These are phyloP conservation scores for Crocodylus rhombifer DNA, from an alignment of 2,797 vertebrate species.

Conservation along the genomic window DNA sequence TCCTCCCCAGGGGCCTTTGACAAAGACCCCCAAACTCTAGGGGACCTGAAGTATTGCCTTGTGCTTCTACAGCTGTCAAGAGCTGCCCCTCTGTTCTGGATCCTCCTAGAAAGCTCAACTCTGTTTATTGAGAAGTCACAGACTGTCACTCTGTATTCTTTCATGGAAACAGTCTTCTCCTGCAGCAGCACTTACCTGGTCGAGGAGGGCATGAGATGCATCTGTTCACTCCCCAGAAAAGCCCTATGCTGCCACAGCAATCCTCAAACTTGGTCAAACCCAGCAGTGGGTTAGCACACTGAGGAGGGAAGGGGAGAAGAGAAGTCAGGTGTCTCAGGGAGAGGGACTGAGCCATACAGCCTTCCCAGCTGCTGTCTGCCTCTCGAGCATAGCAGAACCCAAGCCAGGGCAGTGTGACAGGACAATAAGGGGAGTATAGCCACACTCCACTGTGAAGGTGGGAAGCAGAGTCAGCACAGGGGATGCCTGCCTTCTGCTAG, in stretches of 20 bases:
- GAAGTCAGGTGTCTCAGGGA: neutral
- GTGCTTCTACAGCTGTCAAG: fast-evolving
- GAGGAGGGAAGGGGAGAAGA: conserved; percentile 49
- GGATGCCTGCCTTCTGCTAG: neutral
- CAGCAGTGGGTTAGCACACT: conserved; percentile 92
- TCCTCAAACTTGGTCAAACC: conserved; percentile 93
- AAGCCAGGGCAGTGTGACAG: neutral
- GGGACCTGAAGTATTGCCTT: fast-evolving
- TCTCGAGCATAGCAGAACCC: neutral
- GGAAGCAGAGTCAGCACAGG: neutral
- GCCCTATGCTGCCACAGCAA: conserved; percentile 94
- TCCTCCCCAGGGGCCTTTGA: neutral
- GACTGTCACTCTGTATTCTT: neutral
- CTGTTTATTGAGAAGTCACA: fast-evolving
- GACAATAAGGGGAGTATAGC: neutral
- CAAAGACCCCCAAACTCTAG: neutral
- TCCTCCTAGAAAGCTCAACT: neutral
- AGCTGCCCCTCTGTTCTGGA: neutral
- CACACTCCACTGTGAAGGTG: neutral
- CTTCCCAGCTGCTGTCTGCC: neutral
- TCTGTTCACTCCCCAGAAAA: conserved; percentile 91
- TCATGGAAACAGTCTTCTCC: neutral
- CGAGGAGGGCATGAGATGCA: conserved; percentile 89
- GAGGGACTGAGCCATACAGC: fast-evolving
- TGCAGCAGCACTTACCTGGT: conserved; percentile 85